Evolutionary conservation across 2,888 invertebrate species (phyloP), one percentile per base, ranked within the genome.

Genomic region (Cryptus viduatorius): DNA sequence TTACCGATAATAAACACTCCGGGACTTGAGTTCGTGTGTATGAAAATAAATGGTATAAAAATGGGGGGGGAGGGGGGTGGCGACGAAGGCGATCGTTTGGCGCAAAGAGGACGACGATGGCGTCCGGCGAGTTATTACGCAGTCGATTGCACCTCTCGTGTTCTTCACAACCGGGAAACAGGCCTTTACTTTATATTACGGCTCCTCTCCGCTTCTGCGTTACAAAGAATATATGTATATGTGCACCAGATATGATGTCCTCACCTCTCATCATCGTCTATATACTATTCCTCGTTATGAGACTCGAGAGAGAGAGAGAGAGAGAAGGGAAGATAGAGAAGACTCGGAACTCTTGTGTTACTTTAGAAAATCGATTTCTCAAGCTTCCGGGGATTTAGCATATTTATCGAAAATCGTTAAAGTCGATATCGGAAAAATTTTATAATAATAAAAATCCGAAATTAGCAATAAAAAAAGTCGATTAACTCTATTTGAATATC

Each of bases 111-210:
- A 80, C 61, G 77, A 80, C 84, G 73, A 77, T 80, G 77, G 84
- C 82, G 77, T 86, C 79, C 79, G 79, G 73, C 85, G 79, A 85
- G 84, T 85, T 82, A 86, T 86, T 86, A 85, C 82, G 79, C 82
- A 85, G 31, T 79, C 84, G 86, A 86, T 86, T 73, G 71, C 79
- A 79, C 82, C 69, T 82, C 81, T 78, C 69, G 84, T 81, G 67
- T 80, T 84, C 72, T 44, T 46, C 68, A 64, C 75, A 69, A 53
- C 44, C 76, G 50, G 50, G 64, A 64, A 37, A 81, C 80, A 73
- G 68, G 24, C 50, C 53, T 61, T 46, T 67, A 77, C 67, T 81
- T 81, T 64, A 68, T 81, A 61, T 81, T 77, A 46, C 67, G 56
- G 65, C 69, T 29, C 14, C 24, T 61, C 12, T 78, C 42, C 42